A percentile compares a stretch with the other conserved stretches of the same genome.
Evolutionary conservation across 1,140 invertebrate species (phyloP).

Genomic region (Tribolium madens): DNA sequence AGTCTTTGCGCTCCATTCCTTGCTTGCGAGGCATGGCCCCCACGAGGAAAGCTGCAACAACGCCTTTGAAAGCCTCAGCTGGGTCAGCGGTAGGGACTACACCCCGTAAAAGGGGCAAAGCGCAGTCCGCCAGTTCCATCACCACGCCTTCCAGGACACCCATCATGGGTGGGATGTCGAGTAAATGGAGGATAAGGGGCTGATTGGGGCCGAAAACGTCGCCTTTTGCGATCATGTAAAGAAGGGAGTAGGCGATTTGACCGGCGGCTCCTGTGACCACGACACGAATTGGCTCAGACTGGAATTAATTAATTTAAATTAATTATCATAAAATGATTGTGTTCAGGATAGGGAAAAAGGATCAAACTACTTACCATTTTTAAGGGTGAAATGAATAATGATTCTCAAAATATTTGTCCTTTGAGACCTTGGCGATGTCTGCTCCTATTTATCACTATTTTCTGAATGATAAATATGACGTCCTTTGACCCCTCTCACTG

Average conservation of each 20-base stretch:
- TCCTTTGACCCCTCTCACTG: slow-evolving; percentile 37
- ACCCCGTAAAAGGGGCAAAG: slow-evolving; percentile 88
- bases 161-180: slow-evolving; percentile 97
- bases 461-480: slow-evolving; percentile 43
- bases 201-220: slow-evolving; percentile 96
- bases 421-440: slow-evolving; percentile 8
- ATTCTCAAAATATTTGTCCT: slow-evolving; percentile 22
- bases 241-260: slow-evolving; percentile 97
- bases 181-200: slow-evolving; percentile 88
- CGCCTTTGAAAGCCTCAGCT: slow-evolving; percentile 92
- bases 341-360: background rate
- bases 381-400: background rate
- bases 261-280: slow-evolving; percentile 98
- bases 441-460: slow-evolving; percentile 26
- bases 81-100: slow-evolving; percentile 91
- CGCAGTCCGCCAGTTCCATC: slow-evolving; percentile 97
- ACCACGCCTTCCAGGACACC: slow-evolving; percentile 95
- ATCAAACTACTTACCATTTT: slow-evolving; percentile 24
- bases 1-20: slow-evolving; percentile 99
- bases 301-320: slow-evolving; percentile 55
- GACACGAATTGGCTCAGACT: slow-evolving; percentile 89
- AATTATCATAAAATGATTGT: background rate
- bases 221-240: slow-evolving; percentile 95
- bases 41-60: slow-evolving; percentile 97
- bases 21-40: slow-evolving; percentile 98